Conservation (phyloP, 2,797 vertebrate species). For the Melanotaenia nigrans region DNA sequence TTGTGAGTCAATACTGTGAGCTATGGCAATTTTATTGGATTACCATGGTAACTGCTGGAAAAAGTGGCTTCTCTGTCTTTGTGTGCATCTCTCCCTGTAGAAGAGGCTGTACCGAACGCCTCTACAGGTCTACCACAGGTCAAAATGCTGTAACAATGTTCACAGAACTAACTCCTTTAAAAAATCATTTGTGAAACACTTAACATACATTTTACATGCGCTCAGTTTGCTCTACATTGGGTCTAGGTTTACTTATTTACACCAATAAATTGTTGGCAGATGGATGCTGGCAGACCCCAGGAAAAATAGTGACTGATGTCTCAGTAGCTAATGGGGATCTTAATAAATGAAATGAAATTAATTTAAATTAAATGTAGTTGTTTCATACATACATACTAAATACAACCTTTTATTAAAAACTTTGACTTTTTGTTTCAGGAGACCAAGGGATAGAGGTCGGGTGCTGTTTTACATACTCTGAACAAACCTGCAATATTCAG, state of each 20-base stretch:
- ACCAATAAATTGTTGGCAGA: slow-evolving; percentile 14
- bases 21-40: slow-evolving; percentile 69
- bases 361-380: neutral
- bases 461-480: neutral
- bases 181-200: slow-evolving; percentile 54
- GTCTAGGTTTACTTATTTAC: slow-evolving; percentile 40
- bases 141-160: slow-evolving; percentile 48
- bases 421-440: neutral
- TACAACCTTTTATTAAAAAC: slow-evolving; percentile 10
- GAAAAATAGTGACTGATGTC: too few species aligned
- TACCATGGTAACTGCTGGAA: slow-evolving; percentile 79
- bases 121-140: slow-evolving; percentile 57
- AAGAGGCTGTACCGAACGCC: slow-evolving; percentile 56
- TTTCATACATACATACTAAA: neutral
- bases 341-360: too few species aligned
- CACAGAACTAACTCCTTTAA: slow-evolving; percentile 30
- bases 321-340: too few species aligned
- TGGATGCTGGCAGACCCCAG: neutral
- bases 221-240: slow-evolving; percentile 34
- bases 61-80: slow-evolving; percentile 59
- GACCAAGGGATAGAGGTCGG: neutral
- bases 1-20: slow-evolving; percentile 71
- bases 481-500: slow-evolving; percentile 47
- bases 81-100: slow-evolving; percentile 43
- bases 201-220: slow-evolving; percentile 65